A percentile compares a stretch with the other conserved stretches of the same genome.
Evolutionary conservation across 2,113 vertebrate genomes (phyloP).

Genomic region (Grallaria varia): DNA sequence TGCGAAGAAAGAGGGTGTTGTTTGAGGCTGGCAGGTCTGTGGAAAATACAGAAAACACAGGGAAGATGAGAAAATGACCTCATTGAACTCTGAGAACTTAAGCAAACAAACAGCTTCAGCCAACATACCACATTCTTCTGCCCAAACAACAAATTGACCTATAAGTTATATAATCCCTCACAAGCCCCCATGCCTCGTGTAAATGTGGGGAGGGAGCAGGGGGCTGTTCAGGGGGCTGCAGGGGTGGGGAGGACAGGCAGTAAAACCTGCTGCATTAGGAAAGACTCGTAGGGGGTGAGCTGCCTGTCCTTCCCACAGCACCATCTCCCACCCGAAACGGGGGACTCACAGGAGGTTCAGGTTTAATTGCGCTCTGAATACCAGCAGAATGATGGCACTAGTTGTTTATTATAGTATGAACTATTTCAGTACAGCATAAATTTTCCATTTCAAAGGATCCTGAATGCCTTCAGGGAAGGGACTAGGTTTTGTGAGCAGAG

Average conservation of each 20-base stretch:
- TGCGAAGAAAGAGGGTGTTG: constrained; percentile 82
- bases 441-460: constrained; percentile 43
- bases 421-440: constrained; percentile 34
- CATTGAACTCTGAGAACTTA: constrained; percentile 72
- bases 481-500: background rate
- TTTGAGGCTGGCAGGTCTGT: constrained; percentile 76
- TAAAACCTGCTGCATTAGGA: background rate
- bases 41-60: constrained; percentile 76
- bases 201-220: background rate
- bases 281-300: background rate
- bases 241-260: background rate
- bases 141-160: constrained; percentile 27
- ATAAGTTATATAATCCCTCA: constrained; percentile 17
- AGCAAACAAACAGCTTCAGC: constrained; percentile 66
- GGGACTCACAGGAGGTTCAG: background rate
- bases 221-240: background rate
- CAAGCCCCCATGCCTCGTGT: rapidly evolving
- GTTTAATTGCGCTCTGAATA: background rate
- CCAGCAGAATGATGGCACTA: constrained; percentile 33
- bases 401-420: constrained; percentile 24
- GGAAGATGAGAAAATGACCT: constrained; percentile 80
- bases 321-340: background rate
- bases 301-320: background rate
- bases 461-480: background rate
- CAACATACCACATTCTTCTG: constrained; percentile 39